Percentiles rank a stretch among this genome's conserved stretches.
Evolutionary conservation across 2,888 invertebrate species (phyloP).

Genomic region (Pediacus dermestoides): DNA sequence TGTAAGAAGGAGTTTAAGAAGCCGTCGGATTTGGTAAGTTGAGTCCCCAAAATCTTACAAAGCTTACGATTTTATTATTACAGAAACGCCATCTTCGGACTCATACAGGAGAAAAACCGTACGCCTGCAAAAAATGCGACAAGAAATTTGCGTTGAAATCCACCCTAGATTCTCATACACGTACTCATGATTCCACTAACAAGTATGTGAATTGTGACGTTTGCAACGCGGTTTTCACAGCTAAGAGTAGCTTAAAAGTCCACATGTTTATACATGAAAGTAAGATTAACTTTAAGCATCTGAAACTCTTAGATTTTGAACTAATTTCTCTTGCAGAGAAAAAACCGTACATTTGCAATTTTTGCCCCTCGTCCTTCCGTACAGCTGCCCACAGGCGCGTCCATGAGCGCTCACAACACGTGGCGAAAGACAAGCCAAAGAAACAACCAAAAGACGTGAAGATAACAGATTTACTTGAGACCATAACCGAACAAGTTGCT

Average conservation of each 20-base stretch:
- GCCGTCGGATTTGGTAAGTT: constrained; percentile 58
- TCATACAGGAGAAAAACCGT: constrained; percentile 68
- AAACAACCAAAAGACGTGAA: constrained; percentile 7
- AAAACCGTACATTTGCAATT: constrained; percentile 43
- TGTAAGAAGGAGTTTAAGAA: constrained; percentile 67
- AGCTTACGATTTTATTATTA: constrained; percentile 19
- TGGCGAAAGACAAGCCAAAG: constrained; percentile 18
- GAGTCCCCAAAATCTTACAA: not conserved
- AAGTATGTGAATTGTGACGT: constrained; percentile 61
- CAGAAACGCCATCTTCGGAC: constrained; percentile 60
- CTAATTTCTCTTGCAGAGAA: constrained; percentile 24
- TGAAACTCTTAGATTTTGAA: not conserved
- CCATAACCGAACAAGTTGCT: too few species aligned
- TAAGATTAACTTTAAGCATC: constrained; percentile 24
- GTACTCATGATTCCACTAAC: constrained; percentile 54
- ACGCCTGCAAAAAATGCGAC: constrained; percentile 53
- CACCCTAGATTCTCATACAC: constrained; percentile 60
- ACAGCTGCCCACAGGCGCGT: constrained; percentile 65
- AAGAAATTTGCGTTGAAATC: constrained; percentile 64
- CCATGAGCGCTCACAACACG: constrained; percentile 55
- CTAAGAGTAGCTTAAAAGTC: constrained; percentile 63
- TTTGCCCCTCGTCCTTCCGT: constrained; percentile 61
- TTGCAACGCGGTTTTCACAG: constrained; percentile 61
- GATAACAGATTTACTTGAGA: constrained; percentile 30
- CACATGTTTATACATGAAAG: constrained; percentile 66